Evolutionary conservation across 2,888 invertebrate genomes (phyloP).

Genomic region (Fragum fragum): DNA sequence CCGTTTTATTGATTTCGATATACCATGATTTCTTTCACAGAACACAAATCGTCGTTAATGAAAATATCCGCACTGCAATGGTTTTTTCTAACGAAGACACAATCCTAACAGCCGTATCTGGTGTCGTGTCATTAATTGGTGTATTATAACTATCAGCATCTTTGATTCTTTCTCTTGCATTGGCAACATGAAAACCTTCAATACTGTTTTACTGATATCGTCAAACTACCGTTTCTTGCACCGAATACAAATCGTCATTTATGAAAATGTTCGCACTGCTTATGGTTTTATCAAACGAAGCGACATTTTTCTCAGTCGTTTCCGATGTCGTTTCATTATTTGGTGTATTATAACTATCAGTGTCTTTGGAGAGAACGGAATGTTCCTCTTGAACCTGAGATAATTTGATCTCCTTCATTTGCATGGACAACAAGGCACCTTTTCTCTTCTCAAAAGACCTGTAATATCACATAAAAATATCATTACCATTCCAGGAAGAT

Average conservation of each 20-base stretch:
- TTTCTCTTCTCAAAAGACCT: constrained; percentile 37
- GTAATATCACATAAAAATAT: no score
- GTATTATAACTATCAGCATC: background rate
- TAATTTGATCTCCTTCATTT: constrained; percentile 50
- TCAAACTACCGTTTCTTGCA: constrained; percentile 18
- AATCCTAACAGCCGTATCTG: no score
- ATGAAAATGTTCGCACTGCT: background rate
- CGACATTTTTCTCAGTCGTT: background rate
- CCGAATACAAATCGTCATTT: background rate
- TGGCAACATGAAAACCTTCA: no score
- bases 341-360: constrained; percentile 57
- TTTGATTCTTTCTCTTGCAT: no score
- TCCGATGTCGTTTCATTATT: constrained; percentile 49
- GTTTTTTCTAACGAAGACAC: no score
- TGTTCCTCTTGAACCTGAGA: constrained; percentile 61
- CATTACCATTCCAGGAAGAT: no score
- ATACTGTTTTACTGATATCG: no score
- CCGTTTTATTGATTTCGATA: background rate
- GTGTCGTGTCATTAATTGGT: background rate
- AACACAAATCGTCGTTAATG: no score
- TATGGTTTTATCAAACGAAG: background rate
- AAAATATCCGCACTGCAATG: no score
- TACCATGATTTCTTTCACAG: constrained; percentile 4
- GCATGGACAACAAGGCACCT: constrained; percentile 40
- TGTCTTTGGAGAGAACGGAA: constrained; percentile 49